Conservation (phyloP, 2,888 invertebrate species). For the Tricholauxania praeusta region DNA sequence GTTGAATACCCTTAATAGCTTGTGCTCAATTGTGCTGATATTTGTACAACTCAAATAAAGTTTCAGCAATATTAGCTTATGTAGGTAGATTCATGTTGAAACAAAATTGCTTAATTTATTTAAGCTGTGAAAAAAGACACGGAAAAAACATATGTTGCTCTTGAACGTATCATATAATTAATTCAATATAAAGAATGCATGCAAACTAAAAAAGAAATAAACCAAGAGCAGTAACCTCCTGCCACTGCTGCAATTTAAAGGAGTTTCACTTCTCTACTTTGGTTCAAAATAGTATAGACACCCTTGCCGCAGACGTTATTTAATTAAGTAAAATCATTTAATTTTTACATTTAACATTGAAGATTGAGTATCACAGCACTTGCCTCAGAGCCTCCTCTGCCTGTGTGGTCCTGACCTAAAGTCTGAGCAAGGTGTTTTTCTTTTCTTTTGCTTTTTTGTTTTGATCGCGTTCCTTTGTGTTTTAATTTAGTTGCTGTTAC, state of each 20-base stretch:
- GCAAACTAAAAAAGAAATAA: slow-evolving; percentile 10
- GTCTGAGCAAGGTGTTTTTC: slow-evolving; percentile 27
- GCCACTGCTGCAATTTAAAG: not conserved
- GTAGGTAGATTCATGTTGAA: not conserved
- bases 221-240: not conserved
- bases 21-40: not conserved
- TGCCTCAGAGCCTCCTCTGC: slow-evolving; percentile 5
- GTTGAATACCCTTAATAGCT: too few species aligned
- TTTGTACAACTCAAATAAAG: not conserved
- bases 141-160: slow-evolving; percentile 24
- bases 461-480: slow-evolving; percentile 22
- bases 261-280: too few species aligned
- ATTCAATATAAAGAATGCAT: slow-evolving; percentile 37
- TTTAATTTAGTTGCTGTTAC: slow-evolving; percentile 27
- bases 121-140: slow-evolving; percentile 24
- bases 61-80: too few species aligned
- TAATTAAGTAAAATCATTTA: slow-evolving; percentile 65
- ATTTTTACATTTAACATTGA: slow-evolving; percentile 55
- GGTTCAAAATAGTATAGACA: too few species aligned
- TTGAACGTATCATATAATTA: slow-evolving; percentile 39
- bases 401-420: slow-evolving; percentile 40
- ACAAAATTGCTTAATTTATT: slow-evolving; percentile 29
- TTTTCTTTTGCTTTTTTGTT: slow-evolving; percentile 44
- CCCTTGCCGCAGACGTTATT: slow-evolving; percentile 53
- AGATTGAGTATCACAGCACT: slow-evolving; percentile 20